Conservation (phyloP, 2,797 vertebrate genomes). For the Poeciliopsis turneri region DNA sequence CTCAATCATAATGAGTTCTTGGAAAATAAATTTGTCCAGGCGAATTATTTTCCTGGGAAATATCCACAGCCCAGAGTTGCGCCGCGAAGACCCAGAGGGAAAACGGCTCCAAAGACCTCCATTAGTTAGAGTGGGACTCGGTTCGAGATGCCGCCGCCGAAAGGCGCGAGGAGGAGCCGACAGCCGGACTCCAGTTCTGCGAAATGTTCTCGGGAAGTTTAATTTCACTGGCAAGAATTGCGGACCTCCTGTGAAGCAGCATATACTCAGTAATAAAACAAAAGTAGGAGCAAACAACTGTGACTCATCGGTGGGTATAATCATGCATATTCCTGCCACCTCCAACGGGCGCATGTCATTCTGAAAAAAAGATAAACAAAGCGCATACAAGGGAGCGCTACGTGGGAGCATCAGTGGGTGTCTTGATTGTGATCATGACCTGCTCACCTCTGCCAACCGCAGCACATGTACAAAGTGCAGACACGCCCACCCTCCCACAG, state of each 20-base stretch:
- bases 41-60: slow-evolving; percentile 74
- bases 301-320: slow-evolving; percentile 67
- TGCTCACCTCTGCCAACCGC: slow-evolving; percentile 56
- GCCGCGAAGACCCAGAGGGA: slow-evolving; percentile 47
- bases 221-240: slow-evolving; percentile 26
- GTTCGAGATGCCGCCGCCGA: slow-evolving; percentile 41
- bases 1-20: slow-evolving; percentile 67
- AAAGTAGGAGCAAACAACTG: slow-evolving; percentile 39
- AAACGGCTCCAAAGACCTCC: slow-evolving; percentile 52
- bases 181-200: slow-evolving; percentile 16
- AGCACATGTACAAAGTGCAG: slow-evolving; percentile 23
- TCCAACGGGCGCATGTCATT: slow-evolving; percentile 56
- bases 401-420: slow-evolving; percentile 49
- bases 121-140: slow-evolving; percentile 47
- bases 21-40: slow-evolving; percentile 67
- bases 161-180: slow-evolving; percentile 27
- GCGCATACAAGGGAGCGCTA: slow-evolving; percentile 33
- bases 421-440: slow-evolving; percentile 44
- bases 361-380: slow-evolving; percentile 30
- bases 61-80: slow-evolving; percentile 49
- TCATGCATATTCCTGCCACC: slow-evolving; percentile 42
- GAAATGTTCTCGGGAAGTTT: slow-evolving; percentile 24
- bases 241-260: slow-evolving; percentile 30
- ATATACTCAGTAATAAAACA: slow-evolving; percentile 28
- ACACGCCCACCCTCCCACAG: slow-evolving; percentile 44